Evolutionary conservation across 1,140 invertebrate genomes (phyloP), one percentile per base, ranked within the genome.

Genomic region (Drosophila rufa): DNA sequence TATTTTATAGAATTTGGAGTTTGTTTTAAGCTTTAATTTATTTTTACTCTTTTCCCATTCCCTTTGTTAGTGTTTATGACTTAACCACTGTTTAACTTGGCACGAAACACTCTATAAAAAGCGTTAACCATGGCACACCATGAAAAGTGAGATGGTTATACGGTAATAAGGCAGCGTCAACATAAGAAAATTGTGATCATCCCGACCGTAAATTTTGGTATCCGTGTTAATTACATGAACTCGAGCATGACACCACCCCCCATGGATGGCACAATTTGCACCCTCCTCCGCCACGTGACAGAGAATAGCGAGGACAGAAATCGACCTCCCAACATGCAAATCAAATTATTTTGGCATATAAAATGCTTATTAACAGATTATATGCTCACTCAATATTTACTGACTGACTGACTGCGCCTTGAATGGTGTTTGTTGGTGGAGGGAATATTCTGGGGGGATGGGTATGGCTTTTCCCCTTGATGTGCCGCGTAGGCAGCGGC

Each of bases 301-400:
- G 36, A 19, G 53, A 66, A 45, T 48, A 38, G 47, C 14, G 27
- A 68, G 33, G 69, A 73, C 66, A 71, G 51, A 59, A 71, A 73
- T 69, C 67, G 67, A 70, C 67, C 45, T 42, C 45, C 43, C 53
- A 42, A 73, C 70, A 87, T 89, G 73, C 80, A 87, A 87, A 87
- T 90, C 85, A 81, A 90, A 90, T 87, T 87, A 87, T 89, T 78
- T 86, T 79, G 80, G 78, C 76, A 89, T 87, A 87, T 89, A 75
- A 87, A 87, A 89, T 70, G 57, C 85, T 89, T 84, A 80, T 80
- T 73, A 78, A 68, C 40, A 50, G 77, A 77, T 89, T 85, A 85
- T 68, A 76, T 55, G 65, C 73, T 77, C 51, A 70, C 55, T 64
- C 43, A 62, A 73, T 76, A 75, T 75, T 75, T 62, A 75, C 69